phyloP scores from a whole-genome alignment of 2,113 vertebrate species.

The cat (Felis catus) region F.catus_Fca126_mat1.0 CM031413.1:146892001-146892500 shows the following conservation, averaged over 20 bases:
- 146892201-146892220: background rate
- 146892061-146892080: accelerated
- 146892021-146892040: background rate
- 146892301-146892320: background rate
- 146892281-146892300: background rate
- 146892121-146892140: background rate
- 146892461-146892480: background rate
- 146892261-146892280: background rate
- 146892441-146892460: background rate
- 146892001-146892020: background rate
- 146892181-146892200: background rate
- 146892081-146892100: background rate
- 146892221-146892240: background rate
- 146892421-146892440: background rate
- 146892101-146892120: background rate
- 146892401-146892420: background rate
- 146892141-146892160: background rate
- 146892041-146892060: background rate
- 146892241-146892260: background rate
- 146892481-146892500: background rate
- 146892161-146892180: background rate
- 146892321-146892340: background rate
- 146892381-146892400: background rate
- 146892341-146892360: background rate
- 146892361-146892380: background rate